Percentiles rank a stretch among this genome's conserved stretches.
phyloP scores from a whole-genome alignment of 2,888 invertebrate species.

The Xestoiulus laeticollis region DNA sequence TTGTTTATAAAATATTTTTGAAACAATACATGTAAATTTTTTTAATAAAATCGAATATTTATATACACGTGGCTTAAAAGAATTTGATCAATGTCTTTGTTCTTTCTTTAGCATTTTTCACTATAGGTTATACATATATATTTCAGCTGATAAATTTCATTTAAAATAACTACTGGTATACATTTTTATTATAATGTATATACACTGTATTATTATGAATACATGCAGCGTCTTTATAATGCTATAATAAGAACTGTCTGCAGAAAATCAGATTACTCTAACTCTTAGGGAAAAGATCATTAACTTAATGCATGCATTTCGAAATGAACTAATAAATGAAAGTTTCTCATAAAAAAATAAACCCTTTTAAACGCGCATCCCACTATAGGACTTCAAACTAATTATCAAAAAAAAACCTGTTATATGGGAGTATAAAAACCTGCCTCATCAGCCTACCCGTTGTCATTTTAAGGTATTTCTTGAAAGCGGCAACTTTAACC shows the following conservation, averaged over 20 bases:
- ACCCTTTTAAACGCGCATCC: background rate
- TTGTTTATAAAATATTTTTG: too few species aligned
- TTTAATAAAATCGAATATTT: too few species aligned
- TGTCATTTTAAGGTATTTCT: conserved; percentile 12
- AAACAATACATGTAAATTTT: too few species aligned
- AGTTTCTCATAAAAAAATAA: background rate
- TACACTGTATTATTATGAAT: too few species aligned
- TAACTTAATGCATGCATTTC: conserved; percentile 27
- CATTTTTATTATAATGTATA: too few species aligned
- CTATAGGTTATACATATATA: too few species aligned
- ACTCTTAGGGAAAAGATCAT: background rate
- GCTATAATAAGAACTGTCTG: background rate
- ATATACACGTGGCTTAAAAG: too few species aligned
- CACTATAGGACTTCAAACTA: background rate
- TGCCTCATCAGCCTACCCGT: background rate
- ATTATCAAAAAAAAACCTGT: conserved; percentile 32
- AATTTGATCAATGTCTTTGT: too few species aligned
- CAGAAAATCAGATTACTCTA: background rate
- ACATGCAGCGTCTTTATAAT: too few species aligned
- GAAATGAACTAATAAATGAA: conserved; percentile 3
- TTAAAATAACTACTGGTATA: too few species aligned
- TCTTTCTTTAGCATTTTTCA: too few species aligned
- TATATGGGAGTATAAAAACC: background rate
- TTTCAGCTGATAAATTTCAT: too few species aligned
- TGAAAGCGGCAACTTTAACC: background rate